Evolutionary conservation across 2,888 invertebrate genomes (phyloP), one percentile per base, ranked within the genome.

Genomic region (Calephelis perditalis): DNA sequence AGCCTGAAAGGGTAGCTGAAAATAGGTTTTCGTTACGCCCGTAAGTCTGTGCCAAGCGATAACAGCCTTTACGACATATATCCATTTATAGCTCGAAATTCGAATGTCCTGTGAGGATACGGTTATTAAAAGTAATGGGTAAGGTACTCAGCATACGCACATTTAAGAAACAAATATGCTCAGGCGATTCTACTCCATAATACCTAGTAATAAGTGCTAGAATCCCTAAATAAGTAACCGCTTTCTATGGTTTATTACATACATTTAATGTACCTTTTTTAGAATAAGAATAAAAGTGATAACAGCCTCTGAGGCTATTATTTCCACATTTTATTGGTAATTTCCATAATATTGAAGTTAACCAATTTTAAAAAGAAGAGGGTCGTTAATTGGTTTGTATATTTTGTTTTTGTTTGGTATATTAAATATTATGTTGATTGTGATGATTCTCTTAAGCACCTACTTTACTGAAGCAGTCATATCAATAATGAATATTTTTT

Each of bases 11-110:
- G 52, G 52, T 52, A 52, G 52, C n/a, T 36, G 52, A 52, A 52
- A 52, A 52, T 52, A 35, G 35, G 52, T 52, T 52, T 52, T 52
- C 52, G 52, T 52, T 52, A 49, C 49, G 9, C 49, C 26, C 49
- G 26, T 49, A 49, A 49, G 49, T 49, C 26, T 49, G 49, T 73
- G 81, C 49, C 49, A 35, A 49, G 49, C 49, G 49, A 49, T 49
- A 49, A 49, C 49, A 49, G 49, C 49, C 49, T 49, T 49, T 49
- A 80, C 72, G 63, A 61, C 70, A 63, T 59, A 62, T 54, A 66
- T 49, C 49, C 49, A 49, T 49, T 49, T 49, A 49, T 49, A 49
- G 49, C 49, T 2, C 10, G 15, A 49, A 49, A 49, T 49, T 26
- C 49, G 49, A 49, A 49, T 49, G 49, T 49, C 69, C 69, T 66